These are phyloP conservation scores for Drosophila murphyi DNA, from an alignment of 1,140 invertebrate species.

Conservation along the genomic window DNA sequence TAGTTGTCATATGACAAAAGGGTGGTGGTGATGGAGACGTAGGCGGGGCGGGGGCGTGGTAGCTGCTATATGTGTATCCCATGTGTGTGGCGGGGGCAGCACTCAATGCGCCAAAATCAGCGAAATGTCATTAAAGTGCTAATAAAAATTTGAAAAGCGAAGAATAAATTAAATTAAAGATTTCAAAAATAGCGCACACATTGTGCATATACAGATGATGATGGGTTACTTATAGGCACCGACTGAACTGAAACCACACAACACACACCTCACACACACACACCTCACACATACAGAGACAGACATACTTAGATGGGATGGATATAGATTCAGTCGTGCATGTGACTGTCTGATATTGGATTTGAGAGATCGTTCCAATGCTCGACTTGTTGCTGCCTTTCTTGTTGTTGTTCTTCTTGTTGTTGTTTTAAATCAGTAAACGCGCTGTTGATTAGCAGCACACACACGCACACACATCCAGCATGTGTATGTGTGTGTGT, in stretches of 20 bases:
- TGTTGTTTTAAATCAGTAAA: too few species aligned
- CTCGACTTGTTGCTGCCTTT: not conserved
- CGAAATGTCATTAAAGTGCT: conserved; percentile 74
- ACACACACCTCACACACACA: not conserved
- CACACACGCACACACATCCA: not conserved
- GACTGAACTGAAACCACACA: not conserved
- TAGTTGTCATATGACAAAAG: not conserved
- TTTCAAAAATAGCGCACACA: conserved; percentile 44
- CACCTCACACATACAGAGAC: too few species aligned
- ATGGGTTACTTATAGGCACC: conserved; percentile 28
- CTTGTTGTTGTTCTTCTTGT: conserved; percentile 14
- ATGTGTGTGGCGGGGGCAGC: not conserved
- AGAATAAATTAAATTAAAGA: conserved; percentile 38
- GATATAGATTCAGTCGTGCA: conserved; percentile 4
- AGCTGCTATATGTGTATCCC: not conserved
- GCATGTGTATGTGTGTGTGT: not conserved
- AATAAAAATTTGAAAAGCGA: conserved; percentile 63
- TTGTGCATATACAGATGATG: conserved; percentile 13
- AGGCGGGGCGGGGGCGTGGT: not conserved
- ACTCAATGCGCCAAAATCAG: conserved; percentile 51
- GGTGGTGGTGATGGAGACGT: not conserved
- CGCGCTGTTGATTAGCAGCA: too few species aligned
- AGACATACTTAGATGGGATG: not conserved
- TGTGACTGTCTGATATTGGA: conserved; percentile 17
- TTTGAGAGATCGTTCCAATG: conserved; percentile 37